Evolutionary conservation across 2,888 invertebrate species (phyloP), one percentile per base, ranked within the genome.

Genomic region (Scaptomyza parva): DNA sequence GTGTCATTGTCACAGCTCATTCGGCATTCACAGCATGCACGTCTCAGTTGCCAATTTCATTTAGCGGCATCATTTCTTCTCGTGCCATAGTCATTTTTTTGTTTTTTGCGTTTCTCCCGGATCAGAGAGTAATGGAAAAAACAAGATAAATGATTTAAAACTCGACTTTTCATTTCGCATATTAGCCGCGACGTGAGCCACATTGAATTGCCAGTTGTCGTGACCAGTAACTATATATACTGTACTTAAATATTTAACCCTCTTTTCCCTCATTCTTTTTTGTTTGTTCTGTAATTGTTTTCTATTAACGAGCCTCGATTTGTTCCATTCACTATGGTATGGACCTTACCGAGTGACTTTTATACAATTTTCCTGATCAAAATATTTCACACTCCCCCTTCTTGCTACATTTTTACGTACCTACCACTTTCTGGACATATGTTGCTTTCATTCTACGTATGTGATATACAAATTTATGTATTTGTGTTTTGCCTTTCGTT

Each of bases 351-450:
- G 22, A 30, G 37, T 74, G 88, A 83, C 86, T 83, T 69, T 79
- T 52, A 78, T 68, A 70, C 76, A 76, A 70, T 76, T 64, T 40
- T 54, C 17, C 44, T 64, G 76, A 78, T 78, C 86, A 68, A 75
- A 79, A 71, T 78, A 76, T 82, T 17, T 37, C 70, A 71, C 69
- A 78, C 74, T 51, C 17, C 20, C n/a, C 14, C 24, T 35, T 24
- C 41, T 30, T 6, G 22, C 8, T n/a, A 26, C 28, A 28, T 28
- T 9, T 22, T 3, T 20, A 44, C 60, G 50, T 58, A 22, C 17
- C 66, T 65, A 68, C 89, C 90, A 72, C 77, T 89, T 85, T 89
- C 75, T 90, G 88, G 76, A 83, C 89, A 89, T 90, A 89, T 89
- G 89, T 81, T 89, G 75, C 77, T 55, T 71, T 71, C 70, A 63